Evolutionary conservation across 2,888 invertebrate species (phyloP).

Genomic region (Margaritifera margaritifera): DNA sequence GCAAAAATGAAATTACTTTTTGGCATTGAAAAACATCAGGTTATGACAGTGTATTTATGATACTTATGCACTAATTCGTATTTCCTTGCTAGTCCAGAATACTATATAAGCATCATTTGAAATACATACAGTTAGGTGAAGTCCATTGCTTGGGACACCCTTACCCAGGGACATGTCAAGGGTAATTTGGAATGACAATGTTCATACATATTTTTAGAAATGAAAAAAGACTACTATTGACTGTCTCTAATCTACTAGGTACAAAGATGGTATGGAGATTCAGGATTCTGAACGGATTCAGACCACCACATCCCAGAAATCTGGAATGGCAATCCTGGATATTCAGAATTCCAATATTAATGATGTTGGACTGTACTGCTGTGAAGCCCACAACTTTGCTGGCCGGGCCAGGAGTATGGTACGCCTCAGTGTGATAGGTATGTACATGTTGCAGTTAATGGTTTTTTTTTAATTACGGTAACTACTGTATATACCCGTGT

Average conservation of each 20-base stretch:
- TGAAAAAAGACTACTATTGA: background rate
- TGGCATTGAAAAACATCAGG: too few relatives aligned
- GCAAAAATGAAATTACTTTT: too few relatives aligned
- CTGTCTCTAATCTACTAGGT: conserved; percentile 22
- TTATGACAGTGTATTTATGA: too few relatives aligned
- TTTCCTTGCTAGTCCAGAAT: too few relatives aligned
- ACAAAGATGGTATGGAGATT: conserved; percentile 42
- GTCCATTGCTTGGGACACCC: too few relatives aligned
- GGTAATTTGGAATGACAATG: too few relatives aligned
- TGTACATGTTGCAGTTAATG: background rate
- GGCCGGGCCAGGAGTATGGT: conserved; percentile 39
- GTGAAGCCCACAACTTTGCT: conserved; percentile 47
- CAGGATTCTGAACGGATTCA: conserved; percentile 35
- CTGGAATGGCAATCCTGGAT: conserved; percentile 35
- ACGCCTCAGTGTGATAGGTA: conserved; percentile 38
- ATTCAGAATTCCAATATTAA: conserved; percentile 30
- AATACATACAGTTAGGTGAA: too few relatives aligned
- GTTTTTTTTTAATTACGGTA: background rate
- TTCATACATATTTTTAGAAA: background rate
- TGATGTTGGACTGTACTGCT: conserved; percentile 46
- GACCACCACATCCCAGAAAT: conserved; percentile 31
- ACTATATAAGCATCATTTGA: too few relatives aligned
- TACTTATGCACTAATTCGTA: too few relatives aligned
- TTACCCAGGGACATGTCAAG: too few relatives aligned
- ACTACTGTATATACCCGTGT: too few relatives aligned